A percentile compares a stretch with the other conserved stretches of the same genome.
phyloP scores from a whole-genome alignment of 2,113 vertebrate species.

The Psophia crepitans region DNA sequence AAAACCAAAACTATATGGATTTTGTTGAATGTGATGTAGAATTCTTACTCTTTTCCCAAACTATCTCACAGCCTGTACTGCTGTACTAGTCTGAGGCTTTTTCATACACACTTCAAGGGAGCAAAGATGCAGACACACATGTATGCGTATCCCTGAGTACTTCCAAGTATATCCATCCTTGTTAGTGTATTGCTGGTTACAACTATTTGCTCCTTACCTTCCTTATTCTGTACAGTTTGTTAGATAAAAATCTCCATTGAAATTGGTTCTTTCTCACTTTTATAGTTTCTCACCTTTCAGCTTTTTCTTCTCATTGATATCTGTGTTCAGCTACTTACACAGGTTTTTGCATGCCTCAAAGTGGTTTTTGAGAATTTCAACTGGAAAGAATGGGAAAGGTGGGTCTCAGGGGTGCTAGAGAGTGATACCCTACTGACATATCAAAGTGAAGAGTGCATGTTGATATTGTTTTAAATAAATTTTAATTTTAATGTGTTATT shows the following conservation, averaged over 20 bases:
- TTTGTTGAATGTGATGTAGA: not conserved
- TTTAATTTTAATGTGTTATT: not conserved
- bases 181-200: not conserved
- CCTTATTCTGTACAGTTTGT: not conserved
- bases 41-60: not conserved
- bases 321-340: not conserved
- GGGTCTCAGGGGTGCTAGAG: fast-evolving
- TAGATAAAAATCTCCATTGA: not conserved
- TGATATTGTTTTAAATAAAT: not conserved
- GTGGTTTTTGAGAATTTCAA: not conserved
- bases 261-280: not conserved
- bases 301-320: not conserved
- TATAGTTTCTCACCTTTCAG: not conserved
- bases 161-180: not conserved
- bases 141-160: not conserved
- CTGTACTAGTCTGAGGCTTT: not conserved
- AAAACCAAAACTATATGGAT: not conserved
- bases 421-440: no score
- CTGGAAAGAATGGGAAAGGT: not conserved
- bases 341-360: not conserved
- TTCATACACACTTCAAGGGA: not conserved
- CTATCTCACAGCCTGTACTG: not conserved
- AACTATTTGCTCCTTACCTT: not conserved
- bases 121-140: not conserved
- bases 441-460: not conserved